These are phyloP conservation scores for Ichneumoninae sp. DNA, from an alignment of 2,888 invertebrate genomes.

Conservation along the genomic window DNA sequence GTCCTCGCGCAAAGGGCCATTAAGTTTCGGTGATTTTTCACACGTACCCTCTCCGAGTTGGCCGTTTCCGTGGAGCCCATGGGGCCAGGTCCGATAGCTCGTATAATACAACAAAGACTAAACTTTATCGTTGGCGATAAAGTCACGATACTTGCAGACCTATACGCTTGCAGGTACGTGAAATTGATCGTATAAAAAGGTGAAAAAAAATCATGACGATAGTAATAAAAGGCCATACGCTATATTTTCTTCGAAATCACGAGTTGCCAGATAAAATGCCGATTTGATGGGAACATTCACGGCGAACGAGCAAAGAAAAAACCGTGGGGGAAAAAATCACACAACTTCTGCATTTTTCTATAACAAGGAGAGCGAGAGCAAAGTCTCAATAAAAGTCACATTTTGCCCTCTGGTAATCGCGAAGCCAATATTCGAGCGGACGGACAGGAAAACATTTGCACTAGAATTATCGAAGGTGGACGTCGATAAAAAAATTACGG, in stretches of 20 bases:
- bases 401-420: no score
- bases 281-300: not conserved
- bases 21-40: slow-evolving; percentile 51
- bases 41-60: slow-evolving; percentile 5
- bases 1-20: slow-evolving; percentile 10
- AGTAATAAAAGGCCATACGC: not conserved
- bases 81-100: slow-evolving; percentile 36
- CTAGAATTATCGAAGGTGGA: no score
- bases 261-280: not conserved
- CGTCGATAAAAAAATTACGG: no score
- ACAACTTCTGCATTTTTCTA: no score
- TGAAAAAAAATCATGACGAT: not conserved
- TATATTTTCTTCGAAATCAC: not conserved
- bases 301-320: not conserved
- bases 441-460: no score
- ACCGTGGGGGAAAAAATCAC: not conserved
- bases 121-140: slow-evolving; percentile 54
- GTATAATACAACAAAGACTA: slow-evolving; percentile 44
- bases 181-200: not conserved
- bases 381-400: no score
- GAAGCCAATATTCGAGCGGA: no score
- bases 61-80: slow-evolving; percentile 7
- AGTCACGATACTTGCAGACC: not conserved
- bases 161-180: not conserved
- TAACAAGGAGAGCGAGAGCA: no score